A percentile compares a stretch with the other conserved stretches of the same genome.
phyloP scores from a whole-genome alignment of 2,888 invertebrate genomes.

The Diaphora mendica region DNA sequence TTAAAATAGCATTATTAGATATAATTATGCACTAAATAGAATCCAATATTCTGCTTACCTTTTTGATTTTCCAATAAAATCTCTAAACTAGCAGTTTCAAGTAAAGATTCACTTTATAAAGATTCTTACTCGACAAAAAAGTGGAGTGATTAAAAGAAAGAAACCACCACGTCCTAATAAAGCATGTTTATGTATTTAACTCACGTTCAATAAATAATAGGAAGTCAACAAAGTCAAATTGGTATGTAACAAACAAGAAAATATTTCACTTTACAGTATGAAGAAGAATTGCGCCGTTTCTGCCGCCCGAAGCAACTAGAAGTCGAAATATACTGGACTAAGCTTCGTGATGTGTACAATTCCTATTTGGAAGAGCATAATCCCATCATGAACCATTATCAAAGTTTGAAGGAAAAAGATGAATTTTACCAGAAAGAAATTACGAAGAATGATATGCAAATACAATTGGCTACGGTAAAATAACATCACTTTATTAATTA shows the following conservation, averaged over 20 bases:
- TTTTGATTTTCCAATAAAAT: not conserved
- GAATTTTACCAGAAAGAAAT: conserved; percentile 85
- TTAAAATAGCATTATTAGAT: not conserved
- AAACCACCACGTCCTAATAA: no score
- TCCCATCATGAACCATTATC: conserved; percentile 79
- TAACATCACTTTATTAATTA: not conserved
- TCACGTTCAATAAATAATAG: no score
- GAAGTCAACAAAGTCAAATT: no score
- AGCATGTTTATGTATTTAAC: no score
- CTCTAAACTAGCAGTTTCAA: not conserved
- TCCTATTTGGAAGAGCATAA: conserved; percentile 74
- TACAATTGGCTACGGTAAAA: conserved; percentile 71
- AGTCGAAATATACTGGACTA: conserved; percentile 74
- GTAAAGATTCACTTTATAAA: not conserved
- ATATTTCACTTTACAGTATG: conserved; percentile 61
- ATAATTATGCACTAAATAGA: not conserved
- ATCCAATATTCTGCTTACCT: not conserved
- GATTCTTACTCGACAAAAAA: no score
- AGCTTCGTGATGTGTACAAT: conserved; percentile 73
- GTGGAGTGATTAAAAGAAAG: no score
- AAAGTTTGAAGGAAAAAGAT: conserved; percentile 76
- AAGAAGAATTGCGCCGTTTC: conserved; percentile 76
- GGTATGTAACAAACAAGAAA: not conserved
- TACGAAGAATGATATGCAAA: conserved; percentile 71
- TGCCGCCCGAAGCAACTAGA: conserved; percentile 76